Percentiles rank a stretch among this genome's conserved stretches.
Evolutionary conservation across 2,888 invertebrate genomes (phyloP).

Genomic region (Hyles lineata): DNA sequence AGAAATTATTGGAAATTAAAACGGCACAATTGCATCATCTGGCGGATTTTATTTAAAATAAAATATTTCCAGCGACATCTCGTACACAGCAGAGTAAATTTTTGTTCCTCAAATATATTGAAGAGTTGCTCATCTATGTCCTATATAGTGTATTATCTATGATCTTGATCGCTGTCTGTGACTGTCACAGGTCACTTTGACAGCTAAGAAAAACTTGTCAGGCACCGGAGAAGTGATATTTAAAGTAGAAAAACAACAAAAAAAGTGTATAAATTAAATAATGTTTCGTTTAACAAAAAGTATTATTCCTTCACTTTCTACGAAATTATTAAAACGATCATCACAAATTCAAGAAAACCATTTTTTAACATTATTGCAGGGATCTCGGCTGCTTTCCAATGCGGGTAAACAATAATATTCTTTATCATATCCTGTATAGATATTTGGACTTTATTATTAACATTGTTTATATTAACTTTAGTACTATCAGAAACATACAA

Average conservation of each 20-base stretch:
- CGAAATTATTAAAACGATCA: slow-evolving; percentile 51
- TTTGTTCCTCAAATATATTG: too few relatives aligned
- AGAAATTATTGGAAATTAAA: too few relatives aligned
- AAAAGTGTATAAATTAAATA: slow-evolving; percentile 41
- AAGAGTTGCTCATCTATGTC: too few relatives aligned
- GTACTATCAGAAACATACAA: slow-evolving; percentile 1
- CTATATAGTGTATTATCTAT: too few relatives aligned
- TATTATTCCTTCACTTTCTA: slow-evolving; percentile 56
- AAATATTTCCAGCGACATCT: too few relatives aligned
- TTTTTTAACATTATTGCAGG: slow-evolving; percentile 55
- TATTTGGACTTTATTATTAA: not conserved
- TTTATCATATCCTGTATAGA: slow-evolving; percentile 7
- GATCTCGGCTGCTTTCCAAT: slow-evolving; percentile 59
- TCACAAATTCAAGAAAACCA: slow-evolving; percentile 50
- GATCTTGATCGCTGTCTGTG: too few relatives aligned
- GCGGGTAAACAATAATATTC: slow-evolving; percentile 58
- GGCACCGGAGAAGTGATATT: not conserved
- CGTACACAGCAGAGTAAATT: too few relatives aligned
- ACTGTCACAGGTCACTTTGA: too few relatives aligned
- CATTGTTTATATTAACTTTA: not conserved
- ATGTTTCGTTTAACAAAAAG: slow-evolving; percentile 72
- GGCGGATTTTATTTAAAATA: too few relatives aligned
- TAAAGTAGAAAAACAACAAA: slow-evolving; percentile 23
- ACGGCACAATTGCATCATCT: too few relatives aligned
- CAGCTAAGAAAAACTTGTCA: too few relatives aligned